Conservation (phyloP, 2,888 invertebrate species). For the Acrocyrtus sp. region DNA sequence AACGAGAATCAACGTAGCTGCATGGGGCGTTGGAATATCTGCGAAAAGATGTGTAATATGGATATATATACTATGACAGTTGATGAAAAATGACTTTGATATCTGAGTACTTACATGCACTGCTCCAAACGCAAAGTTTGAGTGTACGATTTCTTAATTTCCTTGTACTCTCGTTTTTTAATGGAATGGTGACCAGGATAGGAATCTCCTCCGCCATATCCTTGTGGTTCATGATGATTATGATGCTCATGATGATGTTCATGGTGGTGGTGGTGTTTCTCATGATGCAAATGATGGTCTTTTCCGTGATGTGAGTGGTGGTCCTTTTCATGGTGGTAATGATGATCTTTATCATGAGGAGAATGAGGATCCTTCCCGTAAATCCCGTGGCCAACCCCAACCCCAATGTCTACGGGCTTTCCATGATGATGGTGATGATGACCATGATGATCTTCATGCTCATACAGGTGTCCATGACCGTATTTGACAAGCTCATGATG, state of each 20-base stretch:
- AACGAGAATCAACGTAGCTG: slow-evolving; percentile 65
- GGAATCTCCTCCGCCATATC: neutral
- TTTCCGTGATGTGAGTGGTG: slow-evolving; percentile 1
- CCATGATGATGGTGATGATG: neutral
- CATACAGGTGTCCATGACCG: slow-evolving; percentile 12
- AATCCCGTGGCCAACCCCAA: slow-evolving; percentile 6
- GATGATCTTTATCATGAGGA: slow-evolving; percentile 1
- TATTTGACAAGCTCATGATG: slow-evolving; percentile 26
- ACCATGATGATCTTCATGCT: slow-evolving; percentile 17
- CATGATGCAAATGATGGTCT: slow-evolving; percentile 3
- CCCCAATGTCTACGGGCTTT: neutral
- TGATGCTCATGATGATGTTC: slow-evolving; percentile 22
- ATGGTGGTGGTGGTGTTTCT: neutral
- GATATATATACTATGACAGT: too few species aligned
- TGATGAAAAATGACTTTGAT: neutral
- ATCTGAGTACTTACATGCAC: slow-evolving; percentile 65
- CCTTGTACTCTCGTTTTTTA: slow-evolving; percentile 35
- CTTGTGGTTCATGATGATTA: neutral
- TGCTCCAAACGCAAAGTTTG: slow-evolving; percentile 67
- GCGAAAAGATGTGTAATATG: slow-evolving; percentile 1
- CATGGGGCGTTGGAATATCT: slow-evolving; percentile 63
- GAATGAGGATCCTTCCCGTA: neutral
- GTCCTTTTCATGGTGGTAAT: slow-evolving; percentile 14
- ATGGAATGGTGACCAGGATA: slow-evolving; percentile 19
- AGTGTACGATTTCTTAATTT: slow-evolving; percentile 62